Base-by-base conservation (phyloP, 2,797 vertebrate genomes). In the Peromyscus attwateri region DNA sequence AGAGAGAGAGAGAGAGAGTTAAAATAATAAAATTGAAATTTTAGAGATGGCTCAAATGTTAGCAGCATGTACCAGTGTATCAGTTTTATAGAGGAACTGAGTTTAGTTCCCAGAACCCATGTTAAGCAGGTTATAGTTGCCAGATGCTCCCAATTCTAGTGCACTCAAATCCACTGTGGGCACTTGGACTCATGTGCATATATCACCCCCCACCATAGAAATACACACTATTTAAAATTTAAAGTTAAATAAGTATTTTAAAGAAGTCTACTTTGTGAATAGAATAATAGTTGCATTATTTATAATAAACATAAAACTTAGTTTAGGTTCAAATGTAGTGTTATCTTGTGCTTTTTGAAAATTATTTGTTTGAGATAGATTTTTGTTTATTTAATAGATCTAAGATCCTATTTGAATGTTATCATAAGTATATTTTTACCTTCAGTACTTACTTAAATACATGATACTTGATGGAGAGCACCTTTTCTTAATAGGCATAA, bases 61-160 rank as follows among this genome's bases (percentile, higher is more conserved):
- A 34, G 34, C 17, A 84, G 9, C 6, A 68, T 34, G 11, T 10
- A 46, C 1, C 29, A 66, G 1, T 46, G 0, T 1, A 23, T 0
- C 3, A 46, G 2, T 34, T 34, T 34, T 34, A 27, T 19, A 66
- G 29, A 66, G 62, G 17, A 46, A 4, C 23, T 62, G 17, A 84
- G 40, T 49, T 49, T 31, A 60, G 43, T 34, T 52, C 52, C 52
- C 52, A 52, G 52, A 52, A 52, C 31, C 29, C 17, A 66, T 17
- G 37, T 34, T 66, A 34, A 25, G 10, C 2, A 25, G 11, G 3
- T 81, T 57, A 37, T 49, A n/a, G 34, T 4, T 23, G 8, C 8
- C 19, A 9, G 10, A 34, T 46, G 7, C 43, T 49, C 52, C 23
- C 14, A 31, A 9, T 21, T 62, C 29, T 49, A 46, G 6, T n/a